Conservation (phyloP, 2,888 invertebrate species). For the Mantis religiosa region DNA sequence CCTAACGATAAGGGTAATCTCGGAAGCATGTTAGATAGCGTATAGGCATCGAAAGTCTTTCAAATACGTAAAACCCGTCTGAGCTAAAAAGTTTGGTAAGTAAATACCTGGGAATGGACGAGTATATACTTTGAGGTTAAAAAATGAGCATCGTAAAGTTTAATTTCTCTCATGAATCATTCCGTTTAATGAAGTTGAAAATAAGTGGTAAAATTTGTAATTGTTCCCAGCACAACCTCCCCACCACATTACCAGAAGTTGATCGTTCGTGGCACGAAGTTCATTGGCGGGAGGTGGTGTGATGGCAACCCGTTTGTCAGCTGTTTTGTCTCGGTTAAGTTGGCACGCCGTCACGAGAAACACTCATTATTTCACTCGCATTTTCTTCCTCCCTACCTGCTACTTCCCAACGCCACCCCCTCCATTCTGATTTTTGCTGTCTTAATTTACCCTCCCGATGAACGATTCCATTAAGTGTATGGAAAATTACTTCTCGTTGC, state of each 20-base stretch:
- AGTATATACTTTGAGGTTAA: not conserved
- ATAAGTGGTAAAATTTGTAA: not conserved
- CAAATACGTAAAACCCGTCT: too few species aligned
- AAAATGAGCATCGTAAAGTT: not conserved
- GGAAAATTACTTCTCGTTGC: not conserved
- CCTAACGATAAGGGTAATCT: too few species aligned
- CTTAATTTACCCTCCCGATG: constrained; percentile 4
- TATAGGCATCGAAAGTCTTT: too few species aligned
- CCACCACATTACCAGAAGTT: not conserved
- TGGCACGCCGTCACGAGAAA: constrained; percentile 27
- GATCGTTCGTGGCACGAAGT: not conserved
- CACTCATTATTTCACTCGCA: constrained; percentile 24
- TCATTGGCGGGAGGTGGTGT: constrained; percentile 21
- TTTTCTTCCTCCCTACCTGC: constrained; percentile 3
- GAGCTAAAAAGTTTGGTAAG: too few species aligned
- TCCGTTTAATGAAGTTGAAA: not conserved
- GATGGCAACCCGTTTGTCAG: constrained; percentile 28
- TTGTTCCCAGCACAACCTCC: not conserved
- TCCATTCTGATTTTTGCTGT: not conserved
- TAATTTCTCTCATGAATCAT: not conserved
- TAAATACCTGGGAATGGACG: not conserved
- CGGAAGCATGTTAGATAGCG: too few species aligned
- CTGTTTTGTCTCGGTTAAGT: constrained; percentile 27
- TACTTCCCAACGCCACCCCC: not conserved
- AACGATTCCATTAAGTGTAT: not conserved